A percentile compares a stretch with the other conserved stretches of the same genome.
phyloP scores from a whole-genome alignment of 2,113 vertebrate genomes.

The Ceuthmochares aereus region DNA sequence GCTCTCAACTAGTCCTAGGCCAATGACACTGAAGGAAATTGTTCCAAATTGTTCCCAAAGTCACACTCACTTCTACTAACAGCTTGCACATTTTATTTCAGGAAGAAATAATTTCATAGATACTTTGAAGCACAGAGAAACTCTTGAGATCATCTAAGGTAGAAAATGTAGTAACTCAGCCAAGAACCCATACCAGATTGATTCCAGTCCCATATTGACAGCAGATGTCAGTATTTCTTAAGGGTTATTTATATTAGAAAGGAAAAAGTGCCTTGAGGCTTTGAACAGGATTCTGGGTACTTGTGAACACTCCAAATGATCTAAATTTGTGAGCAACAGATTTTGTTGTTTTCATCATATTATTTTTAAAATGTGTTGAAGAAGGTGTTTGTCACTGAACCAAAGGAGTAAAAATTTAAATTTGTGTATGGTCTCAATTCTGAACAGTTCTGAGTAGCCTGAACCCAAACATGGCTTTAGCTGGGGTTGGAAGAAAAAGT shows the following conservation, averaged over 20 bases:
- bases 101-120: neutral
- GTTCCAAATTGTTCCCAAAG: neutral
- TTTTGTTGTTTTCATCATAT: slow-evolving; percentile 43
- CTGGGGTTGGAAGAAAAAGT: neutral
- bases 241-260: neutral
- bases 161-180: neutral
- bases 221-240: slow-evolving; percentile 62
- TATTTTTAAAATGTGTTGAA: slow-evolving; percentile 58
- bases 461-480: neutral
- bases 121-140: neutral
- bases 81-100: neutral
- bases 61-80: neutral
- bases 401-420: neutral
- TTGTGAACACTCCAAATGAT: slow-evolving; percentile 21
- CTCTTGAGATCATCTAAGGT: neutral
- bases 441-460: neutral
- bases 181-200: neutral
- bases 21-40: neutral
- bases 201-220: slow-evolving; percentile 11
- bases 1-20: neutral
- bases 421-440: neutral
- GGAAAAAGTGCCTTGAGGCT: neutral
- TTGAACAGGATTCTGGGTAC: slow-evolving; percentile 23
- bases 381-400: slow-evolving; percentile 11
- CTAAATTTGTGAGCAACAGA: slow-evolving; percentile 62